Base-by-base conservation (phyloP, 2,113 vertebrate species). In the Shinisaurus crocodilurus region DNA sequence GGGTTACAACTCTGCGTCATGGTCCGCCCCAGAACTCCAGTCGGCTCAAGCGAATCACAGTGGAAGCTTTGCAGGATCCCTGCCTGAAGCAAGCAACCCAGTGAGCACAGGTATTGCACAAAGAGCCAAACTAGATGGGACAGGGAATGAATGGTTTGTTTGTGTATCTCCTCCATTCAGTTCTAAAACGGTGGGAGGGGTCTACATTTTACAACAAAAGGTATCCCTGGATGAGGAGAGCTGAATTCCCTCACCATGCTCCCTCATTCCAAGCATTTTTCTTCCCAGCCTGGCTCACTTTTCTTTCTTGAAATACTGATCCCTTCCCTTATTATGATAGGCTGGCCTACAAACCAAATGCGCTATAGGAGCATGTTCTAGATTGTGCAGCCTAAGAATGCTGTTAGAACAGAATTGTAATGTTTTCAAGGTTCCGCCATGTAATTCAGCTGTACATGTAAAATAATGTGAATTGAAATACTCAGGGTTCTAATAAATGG, bases 11-110 rank as follows among this genome's bases (percentile, higher is more conserved):
- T 34, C 96, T 80, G 88, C 91, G 0, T 91, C 97, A 0, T 89
- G 97, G 75, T 43, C 97, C 40, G 23, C 92, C 92, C 92, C 97
- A 3, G 94, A 96, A 93, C 97, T 97, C 83, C 96, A 94, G 0
- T 92, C 91, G 0, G 1, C 93, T 88, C 96, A 96, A 88, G 95
- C 96, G 90, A 95, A 37, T 91, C 90, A 94, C 86, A 40, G 74
- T 85, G 94, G 92, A 92, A 97, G 91, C 92, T 93, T 95, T 43
- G 18, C 91, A 2, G 94, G 93, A 94, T 94, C 96, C 0, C 5
- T 92, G 93, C 74, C 93, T 91, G 69, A 94, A 93, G 69, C 86
- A 91, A 94, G 83, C 94, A 96, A 90, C 96, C 92, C 96, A 90
- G 57, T 94, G 88, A 94, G 85, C 86, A 86, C 94, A 83, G 97